Conservation (phyloP, 2,113 vertebrate genomes). For the Spilogale gracilis region DNA sequence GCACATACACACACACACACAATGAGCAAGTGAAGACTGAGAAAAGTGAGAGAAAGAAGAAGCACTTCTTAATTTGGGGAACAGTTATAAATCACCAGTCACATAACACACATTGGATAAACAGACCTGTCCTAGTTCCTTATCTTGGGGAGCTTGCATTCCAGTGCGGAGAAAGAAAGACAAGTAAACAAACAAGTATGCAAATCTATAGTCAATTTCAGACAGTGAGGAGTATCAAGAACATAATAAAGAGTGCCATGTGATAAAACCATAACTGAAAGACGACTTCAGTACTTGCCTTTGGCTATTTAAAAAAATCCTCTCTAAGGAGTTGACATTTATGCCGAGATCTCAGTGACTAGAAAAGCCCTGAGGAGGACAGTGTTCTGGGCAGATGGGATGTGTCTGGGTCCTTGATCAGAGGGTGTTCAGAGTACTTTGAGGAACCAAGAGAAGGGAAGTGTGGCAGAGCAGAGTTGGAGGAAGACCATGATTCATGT, state of each 20-base stretch:
- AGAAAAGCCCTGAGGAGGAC: background rate
- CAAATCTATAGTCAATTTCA: background rate
- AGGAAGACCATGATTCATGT: background rate
- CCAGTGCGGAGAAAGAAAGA: background rate
- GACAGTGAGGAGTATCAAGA: background rate
- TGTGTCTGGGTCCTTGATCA: background rate
- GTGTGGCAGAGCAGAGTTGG: background rate
- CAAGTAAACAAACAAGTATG: background rate
- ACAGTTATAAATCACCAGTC: background rate
- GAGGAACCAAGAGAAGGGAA: background rate
- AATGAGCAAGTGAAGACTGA: background rate
- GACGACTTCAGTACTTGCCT: rapidly evolving
- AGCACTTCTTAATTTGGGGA: background rate
- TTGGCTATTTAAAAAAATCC: background rate
- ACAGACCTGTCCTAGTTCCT: background rate
- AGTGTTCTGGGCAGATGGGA: background rate
- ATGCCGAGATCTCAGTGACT: background rate
- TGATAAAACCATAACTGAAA: background rate
- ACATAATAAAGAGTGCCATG: background rate
- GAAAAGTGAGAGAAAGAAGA: background rate
- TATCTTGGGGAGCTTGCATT: background rate
- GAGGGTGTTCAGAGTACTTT: background rate
- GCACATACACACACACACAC: background rate
- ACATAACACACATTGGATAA: background rate
- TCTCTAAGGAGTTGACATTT: background rate